phyloP scores from a whole-genome alignment of 1,140 invertebrate genomes.

The Drosophila lacteicornis region DNA sequence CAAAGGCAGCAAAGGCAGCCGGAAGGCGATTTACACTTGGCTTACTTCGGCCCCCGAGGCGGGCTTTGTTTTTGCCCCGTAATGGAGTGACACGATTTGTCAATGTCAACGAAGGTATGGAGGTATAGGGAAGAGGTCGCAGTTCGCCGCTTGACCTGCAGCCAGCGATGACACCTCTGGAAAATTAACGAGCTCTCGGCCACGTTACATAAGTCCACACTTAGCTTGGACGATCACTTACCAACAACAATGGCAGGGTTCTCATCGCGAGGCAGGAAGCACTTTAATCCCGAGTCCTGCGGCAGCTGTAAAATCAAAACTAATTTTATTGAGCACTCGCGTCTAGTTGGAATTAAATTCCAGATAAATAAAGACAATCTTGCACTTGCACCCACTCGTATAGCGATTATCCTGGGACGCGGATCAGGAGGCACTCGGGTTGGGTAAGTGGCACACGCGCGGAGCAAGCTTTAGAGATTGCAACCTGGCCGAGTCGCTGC shows the following conservation, averaged over 20 bases:
- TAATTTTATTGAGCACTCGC: constrained; percentile 26
- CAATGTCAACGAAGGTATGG: constrained; percentile 58
- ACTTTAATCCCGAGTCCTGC: constrained; percentile 26
- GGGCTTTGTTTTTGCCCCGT: constrained; percentile 21
- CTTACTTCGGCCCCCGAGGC: constrained; percentile 37
- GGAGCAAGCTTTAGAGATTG: constrained; percentile 34
- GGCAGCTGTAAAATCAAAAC: constrained; percentile 40
- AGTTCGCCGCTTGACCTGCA: constrained; percentile 38
- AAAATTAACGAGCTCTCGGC: constrained; percentile 11
- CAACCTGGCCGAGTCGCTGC: constrained; percentile 69
- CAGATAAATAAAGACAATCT: constrained; percentile 6
- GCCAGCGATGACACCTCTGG: constrained; percentile 48
- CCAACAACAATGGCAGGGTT: constrained; percentile 70
- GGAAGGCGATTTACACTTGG: constrained; percentile 73
- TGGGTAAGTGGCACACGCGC: constrained; percentile 51
- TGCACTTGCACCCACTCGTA: constrained; percentile 55
- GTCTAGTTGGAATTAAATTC: background rate
- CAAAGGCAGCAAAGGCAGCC: constrained; percentile 30
- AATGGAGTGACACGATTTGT: constrained; percentile 74
- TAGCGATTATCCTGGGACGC: constrained; percentile 56
- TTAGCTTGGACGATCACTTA: constrained; percentile 38
- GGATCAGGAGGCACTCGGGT: constrained; percentile 26
- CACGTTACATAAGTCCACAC: constrained; percentile 25
- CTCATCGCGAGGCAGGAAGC: constrained; percentile 57
- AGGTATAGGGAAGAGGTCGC: constrained; percentile 21